Conservation (phyloP, 2,888 invertebrate species). For the Eristalinus aeneus region DNA sequence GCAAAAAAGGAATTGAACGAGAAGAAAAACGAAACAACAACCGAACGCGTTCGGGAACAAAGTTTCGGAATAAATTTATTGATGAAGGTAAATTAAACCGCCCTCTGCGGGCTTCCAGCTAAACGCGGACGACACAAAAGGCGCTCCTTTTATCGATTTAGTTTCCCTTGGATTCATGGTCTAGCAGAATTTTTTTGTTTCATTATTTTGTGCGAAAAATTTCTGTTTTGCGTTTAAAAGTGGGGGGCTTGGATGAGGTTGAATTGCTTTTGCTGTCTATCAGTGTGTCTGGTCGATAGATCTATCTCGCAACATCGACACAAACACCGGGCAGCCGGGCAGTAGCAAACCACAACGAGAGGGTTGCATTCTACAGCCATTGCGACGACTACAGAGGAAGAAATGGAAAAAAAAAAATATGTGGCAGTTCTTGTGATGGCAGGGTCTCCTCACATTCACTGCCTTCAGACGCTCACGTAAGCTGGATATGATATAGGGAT, state of each 20-base stretch:
- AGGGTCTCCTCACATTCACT: slow-evolving; percentile 38
- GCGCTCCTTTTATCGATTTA: slow-evolving; percentile 49
- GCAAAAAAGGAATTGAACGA: neutral
- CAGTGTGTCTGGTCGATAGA: slow-evolving; percentile 56
- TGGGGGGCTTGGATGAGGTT: neutral
- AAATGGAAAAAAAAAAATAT: slow-evolving; percentile 10
- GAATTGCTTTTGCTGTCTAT: slow-evolving; percentile 60
- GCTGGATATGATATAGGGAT: neutral
- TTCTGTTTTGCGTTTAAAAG: slow-evolving; percentile 5
- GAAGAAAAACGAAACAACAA: slow-evolving; percentile 2
- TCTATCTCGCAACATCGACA: slow-evolving; percentile 57
- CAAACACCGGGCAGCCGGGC: slow-evolving; percentile 14
- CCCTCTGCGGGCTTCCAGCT: slow-evolving; percentile 49
- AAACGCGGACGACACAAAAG: slow-evolving; percentile 41
- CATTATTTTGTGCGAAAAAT: neutral
- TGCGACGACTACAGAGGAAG: neutral
- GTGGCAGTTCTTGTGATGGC: neutral
- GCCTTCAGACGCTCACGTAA: neutral
- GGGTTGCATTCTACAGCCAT: slow-evolving; percentile 31
- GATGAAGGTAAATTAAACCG: slow-evolving; percentile 70
- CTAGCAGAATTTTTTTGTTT: slow-evolving; percentile 4
- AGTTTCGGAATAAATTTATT: slow-evolving; percentile 70
- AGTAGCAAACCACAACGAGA: slow-evolving; percentile 42
- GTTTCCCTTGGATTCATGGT: neutral
- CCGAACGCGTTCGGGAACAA: slow-evolving; percentile 32